These are phyloP conservation scores for Sphaerophoria taeniata DNA, from an alignment of 2,888 invertebrate species.

Conservation along the genomic window DNA sequence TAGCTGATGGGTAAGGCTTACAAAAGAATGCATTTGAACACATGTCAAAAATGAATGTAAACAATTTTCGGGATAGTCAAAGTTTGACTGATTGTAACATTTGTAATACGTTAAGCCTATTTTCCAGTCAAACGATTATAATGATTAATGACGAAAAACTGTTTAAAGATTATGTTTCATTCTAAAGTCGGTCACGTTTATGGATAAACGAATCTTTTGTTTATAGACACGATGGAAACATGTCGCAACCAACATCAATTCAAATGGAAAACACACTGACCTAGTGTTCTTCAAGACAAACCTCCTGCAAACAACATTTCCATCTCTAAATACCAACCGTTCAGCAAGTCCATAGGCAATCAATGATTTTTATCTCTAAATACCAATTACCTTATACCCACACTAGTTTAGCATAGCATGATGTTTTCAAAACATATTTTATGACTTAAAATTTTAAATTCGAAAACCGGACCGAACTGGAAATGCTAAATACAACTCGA, in stretches of 20 bases:
- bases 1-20: too few species aligned
- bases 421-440: background rate
- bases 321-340: background rate
- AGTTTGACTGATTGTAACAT: too few species aligned
- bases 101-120: too few species aligned
- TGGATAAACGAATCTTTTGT: too few species aligned
- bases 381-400: conserved; percentile 20
- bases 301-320: background rate
- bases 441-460: conserved; percentile 18
- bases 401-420: background rate
- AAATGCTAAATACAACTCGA: background rate
- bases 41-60: too few species aligned
- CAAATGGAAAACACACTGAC: conserved; percentile 15
- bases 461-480: conserved; percentile 25
- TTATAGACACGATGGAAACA: background rate
- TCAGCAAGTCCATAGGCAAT: background rate
- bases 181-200: too few species aligned
- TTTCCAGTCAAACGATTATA: too few species aligned
- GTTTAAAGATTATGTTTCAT: too few species aligned
- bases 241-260: background rate
- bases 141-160: too few species aligned
- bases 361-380: background rate
- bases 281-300: conserved; percentile 5
- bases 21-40: too few species aligned
- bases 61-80: too few species aligned